Evolutionary conservation across 2,888 invertebrate genomes (phyloP).

Genomic region (Junonia oenone): DNA sequence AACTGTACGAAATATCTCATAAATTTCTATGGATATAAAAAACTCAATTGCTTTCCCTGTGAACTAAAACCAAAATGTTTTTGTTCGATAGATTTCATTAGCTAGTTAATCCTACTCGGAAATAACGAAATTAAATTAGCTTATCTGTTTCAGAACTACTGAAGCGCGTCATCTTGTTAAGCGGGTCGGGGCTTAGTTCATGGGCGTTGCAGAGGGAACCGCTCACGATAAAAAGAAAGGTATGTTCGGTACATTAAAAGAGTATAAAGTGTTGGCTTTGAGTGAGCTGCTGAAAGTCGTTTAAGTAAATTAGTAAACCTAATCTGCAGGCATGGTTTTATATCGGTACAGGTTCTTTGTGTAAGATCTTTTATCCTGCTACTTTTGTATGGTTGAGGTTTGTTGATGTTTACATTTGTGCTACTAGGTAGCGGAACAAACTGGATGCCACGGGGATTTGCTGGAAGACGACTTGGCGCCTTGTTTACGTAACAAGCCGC

Average conservation of each 20-base stretch:
- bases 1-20: neutral
- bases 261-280: conserved; percentile 32
- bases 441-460: conserved; percentile 90
- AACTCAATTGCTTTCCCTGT: conserved; percentile 10
- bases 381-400: conserved; percentile 9
- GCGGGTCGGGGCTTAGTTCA: conserved; percentile 93
- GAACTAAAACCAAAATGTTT: conserved; percentile 44
- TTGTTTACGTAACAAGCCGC: conserved; percentile 88
- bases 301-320: conserved; percentile 24
- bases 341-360: neutral
- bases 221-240: conserved; percentile 86
- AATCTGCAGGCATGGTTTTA: conserved; percentile 2
- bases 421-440: conserved; percentile 86
- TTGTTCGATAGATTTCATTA: conserved; percentile 47
- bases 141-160: conserved; percentile 87
- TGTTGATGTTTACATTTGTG: conserved; percentile 13
- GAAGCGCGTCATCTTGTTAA: conserved; percentile 91
- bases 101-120: conserved; percentile 47
- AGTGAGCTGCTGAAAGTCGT: conserved; percentile 23
- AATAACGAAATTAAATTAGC: conserved; percentile 63
- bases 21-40: neutral
- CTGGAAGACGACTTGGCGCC: conserved; percentile 91
- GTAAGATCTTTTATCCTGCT: neutral
- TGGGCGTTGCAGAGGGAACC: conserved; percentile 95
- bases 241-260: conserved; percentile 35